Evolutionary conservation across 2,888 invertebrate species (phyloP).

Genomic region (Drosophila paucipuncta): DNA sequence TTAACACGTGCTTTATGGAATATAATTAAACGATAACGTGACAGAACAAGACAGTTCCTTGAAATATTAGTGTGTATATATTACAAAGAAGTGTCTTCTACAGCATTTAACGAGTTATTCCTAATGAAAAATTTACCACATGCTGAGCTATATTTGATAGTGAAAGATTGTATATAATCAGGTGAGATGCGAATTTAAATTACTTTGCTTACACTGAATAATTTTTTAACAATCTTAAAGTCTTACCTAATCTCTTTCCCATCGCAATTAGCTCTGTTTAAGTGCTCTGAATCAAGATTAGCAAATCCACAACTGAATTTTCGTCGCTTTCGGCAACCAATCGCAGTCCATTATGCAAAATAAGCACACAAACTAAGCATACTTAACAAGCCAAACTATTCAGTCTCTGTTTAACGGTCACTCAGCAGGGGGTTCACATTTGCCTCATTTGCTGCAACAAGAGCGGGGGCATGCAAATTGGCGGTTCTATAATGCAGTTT

Average conservation of each 20-base stretch:
- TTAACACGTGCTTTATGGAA: conserved; percentile 5
- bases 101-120: neutral
- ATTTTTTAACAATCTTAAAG: too few species aligned
- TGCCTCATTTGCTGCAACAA: conserved; percentile 46
- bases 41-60: neutral
- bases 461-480: conserved; percentile 44
- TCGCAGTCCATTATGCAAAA: conserved; percentile 74
- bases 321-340: conserved; percentile 45
- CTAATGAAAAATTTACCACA: neutral
- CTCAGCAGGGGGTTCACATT: neutral
- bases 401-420: neutral
- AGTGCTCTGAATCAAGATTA: conserved; percentile 24
- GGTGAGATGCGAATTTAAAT: neutral
- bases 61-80: neutral
- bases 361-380: conserved; percentile 68
- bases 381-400: conserved; percentile 25
- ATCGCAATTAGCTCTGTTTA: conserved; percentile 52
- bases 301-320: conserved; percentile 40
- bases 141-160: neutral
- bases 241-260: neutral
- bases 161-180: neutral
- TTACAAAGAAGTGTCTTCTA: neutral
- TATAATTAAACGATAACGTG: conserved; percentile 4
- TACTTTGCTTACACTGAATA: neutral
- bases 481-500: conserved; percentile 56